A percentile compares a stretch with the other conserved stretches of the same genome.
Conservation (phyloP, 30 jellyfish, hydroid and myxozoan genomes). For the Cassiopea andromeda region DNA sequence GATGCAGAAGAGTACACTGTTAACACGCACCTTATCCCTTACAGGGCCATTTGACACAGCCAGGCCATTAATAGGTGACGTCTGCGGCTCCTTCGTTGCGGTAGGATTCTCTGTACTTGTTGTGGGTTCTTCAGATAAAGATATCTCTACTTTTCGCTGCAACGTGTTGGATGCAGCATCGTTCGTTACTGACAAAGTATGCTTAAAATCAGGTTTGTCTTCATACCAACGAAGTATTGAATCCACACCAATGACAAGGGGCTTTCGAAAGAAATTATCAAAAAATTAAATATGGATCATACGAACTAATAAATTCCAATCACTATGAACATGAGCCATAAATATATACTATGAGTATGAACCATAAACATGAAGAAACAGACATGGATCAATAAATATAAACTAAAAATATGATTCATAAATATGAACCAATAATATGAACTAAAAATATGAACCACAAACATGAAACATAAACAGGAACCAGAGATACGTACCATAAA, state of each 20-base stretch:
- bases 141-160: not conserved
- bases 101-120: not conserved
- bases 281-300: not conserved
- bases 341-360: no score
- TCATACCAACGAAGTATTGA: constrained; percentile 22
- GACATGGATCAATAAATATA: not conserved
- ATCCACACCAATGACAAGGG: constrained; percentile 12
- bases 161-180: not conserved
- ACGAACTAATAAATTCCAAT: no score
- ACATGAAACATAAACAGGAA: not conserved
- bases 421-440: not conserved
- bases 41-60: no score
- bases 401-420: not conserved
- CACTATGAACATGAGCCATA: no score
- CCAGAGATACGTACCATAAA: no score
- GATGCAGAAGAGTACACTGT: no score
- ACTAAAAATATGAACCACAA: not conserved
- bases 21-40: no score
- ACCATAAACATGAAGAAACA: not conserved
- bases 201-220: not conserved
- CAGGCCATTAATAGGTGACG: no score
- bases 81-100: not conserved
- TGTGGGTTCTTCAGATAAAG: not conserved
- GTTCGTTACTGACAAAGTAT: not conserved
- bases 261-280: constrained; percentile 16